Evolutionary conservation across 35 echinoderm and acorn worm genomes (phyloP), one percentile per base, ranked within the genome.

Genomic region (Acanthaster planci): DNA sequence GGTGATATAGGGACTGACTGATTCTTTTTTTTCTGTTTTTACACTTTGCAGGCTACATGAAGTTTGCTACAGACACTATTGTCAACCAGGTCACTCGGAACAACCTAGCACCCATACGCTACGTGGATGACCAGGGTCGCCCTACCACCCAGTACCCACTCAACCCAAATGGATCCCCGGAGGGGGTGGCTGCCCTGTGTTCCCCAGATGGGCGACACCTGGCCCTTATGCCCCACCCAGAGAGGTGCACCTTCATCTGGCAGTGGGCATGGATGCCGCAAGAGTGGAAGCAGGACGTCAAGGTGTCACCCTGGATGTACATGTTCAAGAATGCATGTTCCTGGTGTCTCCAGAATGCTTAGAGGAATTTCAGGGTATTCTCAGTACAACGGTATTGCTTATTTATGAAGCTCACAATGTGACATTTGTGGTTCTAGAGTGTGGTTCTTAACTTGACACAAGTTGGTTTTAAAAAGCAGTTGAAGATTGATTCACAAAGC

Each of bases 221-320:
- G 12, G 95, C 95, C 18, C 80, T 98, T 34, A 98, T 98, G 95
- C 95, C 95, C 17, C 95, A 98, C 57, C 95, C 95, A 21, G 95
- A 98, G 81, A 80, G 95, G 36, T 82, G 88, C 44, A 94, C 91
- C 5, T 77, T 85, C 42, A 86, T 85, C 22, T 98, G 95, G 95
- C 95, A 98, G 78, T 98, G 95, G 95, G 87, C 95, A 0, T 98
- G 96, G 96, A 99, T 94, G 92, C 96, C 96, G 21, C 77, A 42
- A 38, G 89, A 91, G 5, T 99, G 96, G 96, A 75, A 87, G 35
- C 52, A 29, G 56, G 84, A 84, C 18, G 21, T 93, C 40, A 94
- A 88, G 29, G 92, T 79, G 55, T 99, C 96, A 0, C 96, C 96
- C 56, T 99, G 96, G 96, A 77, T 92, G 86, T 80, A 83, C 30